Evolutionary conservation across 2,888 invertebrate genomes (phyloP), one percentile per base, ranked within the genome.

Genomic region (Mactromeris polynyma): DNA sequence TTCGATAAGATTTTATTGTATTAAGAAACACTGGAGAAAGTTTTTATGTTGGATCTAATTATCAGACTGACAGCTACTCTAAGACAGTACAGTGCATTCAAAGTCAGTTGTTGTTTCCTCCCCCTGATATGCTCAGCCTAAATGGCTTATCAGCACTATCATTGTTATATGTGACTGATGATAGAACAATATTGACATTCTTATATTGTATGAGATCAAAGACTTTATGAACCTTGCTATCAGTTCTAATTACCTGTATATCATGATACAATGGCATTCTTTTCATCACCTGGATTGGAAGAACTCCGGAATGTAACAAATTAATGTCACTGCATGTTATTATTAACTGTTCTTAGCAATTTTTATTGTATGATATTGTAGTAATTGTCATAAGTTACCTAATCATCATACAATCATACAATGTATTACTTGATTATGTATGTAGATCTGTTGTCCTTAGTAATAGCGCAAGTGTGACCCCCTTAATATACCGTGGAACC

Each of bases 161-260:
- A 64, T 64, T 64, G 58, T 64, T 64, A 26, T 64, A 64, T 64
- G 58, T 21, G 58, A 9, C 26, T 4, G 26, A 64, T 64, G 58
- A 64, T 64, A 4, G 58, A 64, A 64, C 26, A 9, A 64, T 64
- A 26, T 64, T 21, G 58, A 26, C 58, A 64, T n/a, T 64, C n/a
- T 3, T 64, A 64, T 64, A 26, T n/a, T 64, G 58, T 64, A 64
- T 64, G 58, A 64, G 58, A 64, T 64, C 58, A 64, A 64, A 64
- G 58, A 26, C 26, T 64, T 7, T 21, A 9, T 64, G 58, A 64
- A 64, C 58, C 58, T n/a, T 64, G 26, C n/a, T 64, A 64, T 64
- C 58, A 64, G n/a, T 64, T 64, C 26, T 64, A 64, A 9, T 21
- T 64, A 64, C 58, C 58, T 26, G 26, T 64, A 21, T 19, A 58